These are phyloP conservation scores for Mesoclemmys tuberculata DNA, from an alignment of 2,113 vertebrate genomes.

Conservation along the genomic window DNA sequence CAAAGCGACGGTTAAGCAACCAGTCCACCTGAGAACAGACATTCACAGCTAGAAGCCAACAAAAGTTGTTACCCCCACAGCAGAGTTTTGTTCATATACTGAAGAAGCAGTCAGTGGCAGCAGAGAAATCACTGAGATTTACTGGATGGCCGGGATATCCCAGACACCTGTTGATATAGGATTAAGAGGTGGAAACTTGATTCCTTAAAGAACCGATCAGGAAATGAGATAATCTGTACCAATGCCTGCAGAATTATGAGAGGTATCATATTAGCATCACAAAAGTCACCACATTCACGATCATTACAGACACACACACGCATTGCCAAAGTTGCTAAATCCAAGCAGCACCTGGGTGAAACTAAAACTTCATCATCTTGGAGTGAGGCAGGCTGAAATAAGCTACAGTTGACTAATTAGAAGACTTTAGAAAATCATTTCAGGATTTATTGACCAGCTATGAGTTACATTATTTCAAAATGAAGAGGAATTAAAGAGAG, in stretches of 20 bases:
- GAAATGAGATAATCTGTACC: background rate
- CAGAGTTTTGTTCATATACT: background rate
- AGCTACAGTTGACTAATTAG: background rate
- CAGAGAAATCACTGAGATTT: background rate
- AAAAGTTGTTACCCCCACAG: background rate
- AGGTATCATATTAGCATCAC: background rate
- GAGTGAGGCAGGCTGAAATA: background rate
- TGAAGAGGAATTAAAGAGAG: background rate
- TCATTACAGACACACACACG: background rate
- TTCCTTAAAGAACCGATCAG: background rate
- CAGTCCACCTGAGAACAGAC: background rate
- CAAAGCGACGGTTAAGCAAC: background rate
- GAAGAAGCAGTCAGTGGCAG: background rate
- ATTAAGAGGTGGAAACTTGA: background rate
- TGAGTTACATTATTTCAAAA: background rate
- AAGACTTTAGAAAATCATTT: background rate
- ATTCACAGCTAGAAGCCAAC: background rate
- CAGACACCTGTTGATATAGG: background rate
- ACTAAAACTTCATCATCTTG: background rate
- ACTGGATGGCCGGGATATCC: background rate
- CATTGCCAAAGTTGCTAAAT: background rate
- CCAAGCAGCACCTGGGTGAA: background rate
- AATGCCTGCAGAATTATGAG: background rate
- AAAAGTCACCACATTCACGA: background rate
- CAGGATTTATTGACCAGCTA: background rate